Evolutionary conservation across 2,113 vertebrate species (phyloP).

Genomic region (Silurus glanis): DNA sequence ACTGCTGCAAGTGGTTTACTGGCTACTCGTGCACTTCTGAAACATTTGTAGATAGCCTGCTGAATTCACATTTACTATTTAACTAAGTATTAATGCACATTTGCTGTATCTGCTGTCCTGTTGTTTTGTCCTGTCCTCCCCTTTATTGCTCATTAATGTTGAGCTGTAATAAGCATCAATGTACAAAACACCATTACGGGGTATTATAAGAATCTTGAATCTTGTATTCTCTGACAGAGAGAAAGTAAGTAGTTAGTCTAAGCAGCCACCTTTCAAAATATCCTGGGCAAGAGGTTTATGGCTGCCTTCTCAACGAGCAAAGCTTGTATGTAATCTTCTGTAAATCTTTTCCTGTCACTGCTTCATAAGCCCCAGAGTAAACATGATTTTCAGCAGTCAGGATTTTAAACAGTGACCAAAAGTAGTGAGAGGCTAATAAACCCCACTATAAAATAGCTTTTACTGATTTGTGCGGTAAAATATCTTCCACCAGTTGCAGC

Average conservation of each 20-base stretch:
- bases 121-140: not conserved
- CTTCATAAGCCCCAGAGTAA: conserved; percentile 59
- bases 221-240: conserved; percentile 39
- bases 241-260: conserved; percentile 20
- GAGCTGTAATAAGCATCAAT: not conserved
- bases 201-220: not conserved
- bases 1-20: not conserved
- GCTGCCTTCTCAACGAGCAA: conserved; percentile 54
- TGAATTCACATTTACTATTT: not conserved
- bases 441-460: conserved; percentile 64
- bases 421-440: conserved; percentile 60
- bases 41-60: not conserved
- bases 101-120: not conserved
- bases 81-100: not conserved
- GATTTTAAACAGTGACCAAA: conserved; percentile 64
- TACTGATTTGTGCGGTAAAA: conserved; percentile 61
- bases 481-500: conserved; percentile 53
- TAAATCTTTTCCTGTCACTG: conserved; percentile 49
- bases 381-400: conserved; percentile 55
- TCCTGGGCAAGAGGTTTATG: conserved; percentile 57
- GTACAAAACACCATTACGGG: not conserved
- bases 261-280: conserved; percentile 59
- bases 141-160: not conserved
- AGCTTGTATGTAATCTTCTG: conserved; percentile 47
- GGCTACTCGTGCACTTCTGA: not conserved